Evolutionary conservation across 2,888 invertebrate species (phyloP).

Genomic region (Podabrus alpinus): DNA sequence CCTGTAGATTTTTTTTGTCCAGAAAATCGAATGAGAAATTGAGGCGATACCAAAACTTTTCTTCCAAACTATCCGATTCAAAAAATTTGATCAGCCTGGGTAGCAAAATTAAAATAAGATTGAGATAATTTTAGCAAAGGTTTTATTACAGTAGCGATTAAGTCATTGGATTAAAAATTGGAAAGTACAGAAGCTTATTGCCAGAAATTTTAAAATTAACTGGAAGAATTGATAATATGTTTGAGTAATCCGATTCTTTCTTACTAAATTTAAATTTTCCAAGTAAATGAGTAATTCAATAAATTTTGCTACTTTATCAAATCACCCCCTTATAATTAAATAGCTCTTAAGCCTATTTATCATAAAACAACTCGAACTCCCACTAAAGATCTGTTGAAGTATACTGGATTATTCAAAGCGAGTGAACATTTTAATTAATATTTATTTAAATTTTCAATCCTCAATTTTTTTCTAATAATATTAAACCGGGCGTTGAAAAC

Average conservation of each 20-base stretch:
- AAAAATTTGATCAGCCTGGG: background rate
- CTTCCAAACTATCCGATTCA: no score
- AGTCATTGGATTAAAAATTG: background rate
- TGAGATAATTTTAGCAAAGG: background rate
- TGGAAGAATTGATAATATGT: background rate
- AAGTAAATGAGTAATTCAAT: background rate
- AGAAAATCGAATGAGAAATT: background rate
- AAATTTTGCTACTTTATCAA: no score
- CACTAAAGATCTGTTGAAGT: no score
- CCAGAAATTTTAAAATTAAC: background rate
- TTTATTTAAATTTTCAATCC: no score
- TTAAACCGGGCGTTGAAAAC: background rate
- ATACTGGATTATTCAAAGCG: no score
- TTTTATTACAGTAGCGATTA: background rate
- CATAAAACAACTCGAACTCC: no score
- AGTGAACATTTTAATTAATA: no score
- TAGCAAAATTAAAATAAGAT: background rate
- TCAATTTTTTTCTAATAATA: no score
- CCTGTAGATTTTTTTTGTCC: constrained; percentile 16
- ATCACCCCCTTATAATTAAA: no score
- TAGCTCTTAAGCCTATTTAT: no score
- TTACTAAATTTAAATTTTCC: background rate
- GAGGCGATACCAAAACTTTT: background rate
- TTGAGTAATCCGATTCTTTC: background rate
- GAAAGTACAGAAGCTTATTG: background rate